These are phyloP conservation scores for Philaethria dido DNA, from an alignment of 2,888 invertebrate species.

Conservation along the genomic window DNA sequence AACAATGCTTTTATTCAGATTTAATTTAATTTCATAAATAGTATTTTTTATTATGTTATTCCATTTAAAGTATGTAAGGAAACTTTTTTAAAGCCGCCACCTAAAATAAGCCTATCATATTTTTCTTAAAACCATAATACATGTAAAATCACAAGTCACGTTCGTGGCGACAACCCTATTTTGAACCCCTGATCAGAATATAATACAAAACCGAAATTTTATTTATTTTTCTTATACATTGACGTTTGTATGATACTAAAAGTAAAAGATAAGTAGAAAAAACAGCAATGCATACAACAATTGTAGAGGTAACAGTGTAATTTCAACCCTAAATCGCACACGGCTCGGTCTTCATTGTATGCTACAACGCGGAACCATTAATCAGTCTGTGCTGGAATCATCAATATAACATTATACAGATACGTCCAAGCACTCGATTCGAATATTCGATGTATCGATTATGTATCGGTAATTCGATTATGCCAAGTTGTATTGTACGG, in stretches of 20 bases:
- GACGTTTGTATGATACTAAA: background rate
- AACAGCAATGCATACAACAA: slow-evolving; percentile 51
- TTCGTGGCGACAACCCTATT: slow-evolving; percentile 79
- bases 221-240: slow-evolving; percentile 16
- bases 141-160: slow-evolving; percentile 75
- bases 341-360: slow-evolving; percentile 71
- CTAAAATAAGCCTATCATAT: slow-evolving; percentile 30
- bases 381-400: slow-evolving; percentile 81
- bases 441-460: slow-evolving; percentile 76
- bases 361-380: slow-evolving; percentile 75
- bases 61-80: background rate
- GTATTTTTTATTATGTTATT: background rate
- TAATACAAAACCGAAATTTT: slow-evolving; percentile 25
- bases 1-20: slow-evolving; percentile 46
- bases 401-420: slow-evolving; percentile 81
- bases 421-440: slow-evolving; percentile 80
- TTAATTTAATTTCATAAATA: background rate
- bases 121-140: slow-evolving; percentile 53
- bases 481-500: slow-evolving; percentile 64
- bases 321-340: slow-evolving; percentile 56
- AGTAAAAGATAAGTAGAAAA: slow-evolving; percentile 20
- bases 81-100: background rate
- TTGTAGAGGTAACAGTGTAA: slow-evolving; percentile 32
- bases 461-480: slow-evolving; percentile 80
- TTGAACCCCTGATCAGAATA: slow-evolving; percentile 52